Conservation (phyloP, 2,888 invertebrate genomes). For the Dioctria rufipes region DNA sequence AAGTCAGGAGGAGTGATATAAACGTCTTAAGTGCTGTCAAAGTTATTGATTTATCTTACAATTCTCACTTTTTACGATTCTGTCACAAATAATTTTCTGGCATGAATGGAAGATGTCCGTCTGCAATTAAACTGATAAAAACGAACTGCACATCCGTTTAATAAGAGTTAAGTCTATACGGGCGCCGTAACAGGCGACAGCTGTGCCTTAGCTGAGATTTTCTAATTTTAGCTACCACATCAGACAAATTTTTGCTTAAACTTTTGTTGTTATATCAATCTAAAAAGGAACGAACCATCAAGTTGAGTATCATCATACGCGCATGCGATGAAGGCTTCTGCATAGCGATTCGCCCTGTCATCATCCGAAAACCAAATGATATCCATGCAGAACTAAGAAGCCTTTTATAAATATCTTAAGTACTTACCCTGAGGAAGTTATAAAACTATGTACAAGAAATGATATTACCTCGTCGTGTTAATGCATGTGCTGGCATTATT, state of each 20-base stretch:
- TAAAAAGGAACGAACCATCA: conserved; percentile 23
- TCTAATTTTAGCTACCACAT: conserved; percentile 43
- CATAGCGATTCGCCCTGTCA: conserved; percentile 48
- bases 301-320: not conserved
- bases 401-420: conserved; percentile 42
- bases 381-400: not conserved
- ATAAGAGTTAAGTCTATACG: conserved; percentile 19
- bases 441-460: conserved; percentile 29
- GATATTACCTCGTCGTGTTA: conserved; percentile 71
- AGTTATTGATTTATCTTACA: conserved; percentile 10
- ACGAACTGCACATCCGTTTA: conserved; percentile 33
- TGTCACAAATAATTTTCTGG: conserved; percentile 27
- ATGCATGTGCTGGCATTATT: conserved; percentile 80
- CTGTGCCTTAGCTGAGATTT: conserved; percentile 30
- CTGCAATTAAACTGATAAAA: conserved; percentile 30
- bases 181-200: conserved; percentile 18
- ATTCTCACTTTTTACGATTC: conserved; percentile 28
- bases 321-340: conserved; percentile 2
- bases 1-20: not conserved
- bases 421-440: conserved; percentile 29
- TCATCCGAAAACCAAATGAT: conserved; percentile 30
- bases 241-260: conserved; percentile 33
- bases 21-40: conserved; percentile 5
- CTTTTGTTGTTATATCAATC: conserved; percentile 43
- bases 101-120: conserved; percentile 32